These are phyloP conservation scores for Brachionus rotundiformis DNA, from an alignment of 1,140 invertebrate species.

Conservation along the genomic window DNA sequence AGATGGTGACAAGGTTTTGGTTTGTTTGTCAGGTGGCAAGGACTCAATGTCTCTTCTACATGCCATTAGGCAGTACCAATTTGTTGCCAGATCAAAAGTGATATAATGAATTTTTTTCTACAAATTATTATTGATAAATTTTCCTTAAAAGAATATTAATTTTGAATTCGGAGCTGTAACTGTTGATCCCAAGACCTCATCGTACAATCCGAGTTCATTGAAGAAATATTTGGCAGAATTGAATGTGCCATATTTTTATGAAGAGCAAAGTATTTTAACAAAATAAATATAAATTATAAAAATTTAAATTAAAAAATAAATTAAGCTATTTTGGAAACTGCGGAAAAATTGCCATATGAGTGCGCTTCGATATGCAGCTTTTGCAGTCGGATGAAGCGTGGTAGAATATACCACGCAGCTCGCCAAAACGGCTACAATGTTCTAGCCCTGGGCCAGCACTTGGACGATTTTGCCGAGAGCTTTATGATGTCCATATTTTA, in stretches of 20 bases:
- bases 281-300: background rate
- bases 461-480: conserved; percentile 80
- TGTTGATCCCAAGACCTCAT: conserved; percentile 70
- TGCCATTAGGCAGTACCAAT: conserved; percentile 79
- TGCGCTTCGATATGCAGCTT: conserved; percentile 70
- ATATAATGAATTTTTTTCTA: no score
- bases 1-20: conserved; percentile 77
- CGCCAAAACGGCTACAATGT: conserved; percentile 79
- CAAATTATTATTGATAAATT: background rate
- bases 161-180: conserved; percentile 78
- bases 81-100: conserved; percentile 68
- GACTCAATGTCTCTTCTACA: conserved; percentile 80
- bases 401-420: conserved; percentile 75
- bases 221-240: conserved; percentile 72
- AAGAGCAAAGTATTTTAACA: conserved; percentile 67
- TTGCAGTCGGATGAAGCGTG: conserved; percentile 71
- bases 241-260: conserved; percentile 73
- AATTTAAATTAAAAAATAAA: no score
- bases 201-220: conserved; percentile 71
- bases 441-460: conserved; percentile 79
- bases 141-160: conserved; percentile 68
- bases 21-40: conserved; percentile 80
- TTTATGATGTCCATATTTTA: conserved; percentile 81
- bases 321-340: conserved; percentile 67
- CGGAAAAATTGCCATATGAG: conserved; percentile 61